These are phyloP conservation scores for Spodoptera picta DNA, from an alignment of 2,888 invertebrate genomes.

Conservation along the genomic window DNA sequence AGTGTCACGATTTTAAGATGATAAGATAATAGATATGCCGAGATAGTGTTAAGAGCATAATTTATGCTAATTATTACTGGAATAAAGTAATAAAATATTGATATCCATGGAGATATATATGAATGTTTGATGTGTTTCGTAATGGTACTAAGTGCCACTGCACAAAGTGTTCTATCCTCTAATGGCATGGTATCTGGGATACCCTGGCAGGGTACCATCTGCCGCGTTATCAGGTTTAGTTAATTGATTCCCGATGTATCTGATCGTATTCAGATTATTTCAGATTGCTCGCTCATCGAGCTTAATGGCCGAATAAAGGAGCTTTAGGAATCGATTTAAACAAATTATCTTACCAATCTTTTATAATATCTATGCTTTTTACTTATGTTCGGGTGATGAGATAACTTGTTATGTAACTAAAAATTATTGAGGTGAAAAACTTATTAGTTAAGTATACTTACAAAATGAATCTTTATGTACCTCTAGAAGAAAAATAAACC, in stretches of 20 bases:
- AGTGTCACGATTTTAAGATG: constrained; percentile 7
- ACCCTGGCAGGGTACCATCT: constrained; percentile 59
- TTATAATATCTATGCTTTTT: constrained; percentile 17
- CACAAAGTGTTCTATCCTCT: too few relatives aligned
- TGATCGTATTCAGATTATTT: constrained; percentile 59
- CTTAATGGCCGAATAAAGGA: constrained; percentile 62
- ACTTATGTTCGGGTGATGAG: not conserved
- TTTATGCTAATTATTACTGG: constrained; percentile 25
- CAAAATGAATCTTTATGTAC: too few relatives aligned
- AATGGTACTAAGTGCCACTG: too few relatives aligned
- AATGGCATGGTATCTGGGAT: constrained; percentile 15
- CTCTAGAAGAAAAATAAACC: too few relatives aligned
- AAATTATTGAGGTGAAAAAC: too few relatives aligned
- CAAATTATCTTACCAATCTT: constrained; percentile 35
- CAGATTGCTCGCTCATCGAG: constrained; percentile 54
- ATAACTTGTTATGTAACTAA: constrained; percentile 2
- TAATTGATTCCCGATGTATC: constrained; percentile 69
- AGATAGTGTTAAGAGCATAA: constrained; percentile 16
- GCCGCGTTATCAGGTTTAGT: constrained; percentile 56
- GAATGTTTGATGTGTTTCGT: constrained; percentile 14
- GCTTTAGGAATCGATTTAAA: constrained; percentile 43
- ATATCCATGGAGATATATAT: constrained; percentile 24
- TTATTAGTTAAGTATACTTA: too few relatives aligned
- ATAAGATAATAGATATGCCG: constrained; percentile 6
- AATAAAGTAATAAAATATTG: constrained; percentile 26